Conservation (phyloP, 2,888 invertebrate species). For the Oxycera nigricornis region DNA sequence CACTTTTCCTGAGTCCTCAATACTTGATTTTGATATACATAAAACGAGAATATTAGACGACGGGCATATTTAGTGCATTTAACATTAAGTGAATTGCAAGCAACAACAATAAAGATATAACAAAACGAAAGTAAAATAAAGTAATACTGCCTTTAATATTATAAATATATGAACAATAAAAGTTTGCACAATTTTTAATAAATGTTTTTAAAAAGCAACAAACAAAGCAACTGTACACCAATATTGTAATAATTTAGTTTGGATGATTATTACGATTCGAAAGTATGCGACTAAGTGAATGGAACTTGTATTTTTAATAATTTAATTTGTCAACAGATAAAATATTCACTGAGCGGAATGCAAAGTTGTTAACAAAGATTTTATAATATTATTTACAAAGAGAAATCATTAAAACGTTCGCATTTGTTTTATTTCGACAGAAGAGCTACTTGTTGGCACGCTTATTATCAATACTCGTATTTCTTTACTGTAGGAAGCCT, state of each 20-base stretch:
- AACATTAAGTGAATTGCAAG: conserved; percentile 20
- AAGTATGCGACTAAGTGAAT: conserved; percentile 20
- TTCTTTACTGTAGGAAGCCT: no score
- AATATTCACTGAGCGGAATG: conserved; percentile 22
- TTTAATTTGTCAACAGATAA: conserved; percentile 11
- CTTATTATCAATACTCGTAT: no score
- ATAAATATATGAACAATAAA: neutral
- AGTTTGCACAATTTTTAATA: conserved; percentile 32
- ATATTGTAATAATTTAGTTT: conserved; percentile 23
- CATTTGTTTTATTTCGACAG: no score
- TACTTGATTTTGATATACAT: neutral
- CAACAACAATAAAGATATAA: conserved; percentile 21
- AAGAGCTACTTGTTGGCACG: no score
- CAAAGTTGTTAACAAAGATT: conserved; percentile 33
- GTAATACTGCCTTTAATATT: conserved; percentile 38
- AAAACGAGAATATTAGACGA: conserved; percentile 7
- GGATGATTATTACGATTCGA: conserved; percentile 1
- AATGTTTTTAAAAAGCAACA: neutral
- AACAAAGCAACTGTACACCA: conserved; percentile 24
- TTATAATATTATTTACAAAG: conserved; percentile 38
- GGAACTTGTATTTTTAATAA: conserved; percentile 34
- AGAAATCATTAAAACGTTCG: neutral
- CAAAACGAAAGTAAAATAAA: neutral
- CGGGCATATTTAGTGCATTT: conserved; percentile 23
- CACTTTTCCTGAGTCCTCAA: neutral